Conservation (phyloP, 2,113 vertebrate species). For the Cairina moschata region DNA sequence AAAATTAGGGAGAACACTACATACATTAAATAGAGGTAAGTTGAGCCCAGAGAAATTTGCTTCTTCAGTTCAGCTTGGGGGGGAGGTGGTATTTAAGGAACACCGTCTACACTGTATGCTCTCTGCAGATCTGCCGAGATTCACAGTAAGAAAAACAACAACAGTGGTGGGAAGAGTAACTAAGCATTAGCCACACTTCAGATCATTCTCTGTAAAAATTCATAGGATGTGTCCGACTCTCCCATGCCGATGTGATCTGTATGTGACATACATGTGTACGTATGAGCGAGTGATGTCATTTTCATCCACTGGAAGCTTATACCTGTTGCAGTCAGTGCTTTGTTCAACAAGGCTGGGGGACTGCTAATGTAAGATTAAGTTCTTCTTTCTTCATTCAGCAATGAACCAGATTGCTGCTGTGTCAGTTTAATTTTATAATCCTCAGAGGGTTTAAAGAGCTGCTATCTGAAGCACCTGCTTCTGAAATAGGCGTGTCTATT, state of each 20-base stretch:
- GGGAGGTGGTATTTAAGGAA: neutral
- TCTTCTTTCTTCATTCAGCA: conserved; percentile 53
- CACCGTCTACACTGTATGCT: neutral
- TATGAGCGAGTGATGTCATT: neutral
- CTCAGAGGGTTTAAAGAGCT: conserved; percentile 36
- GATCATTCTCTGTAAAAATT: neutral
- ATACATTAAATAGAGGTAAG: conserved; percentile 41
- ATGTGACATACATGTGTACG: neutral
- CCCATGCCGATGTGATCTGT: neutral
- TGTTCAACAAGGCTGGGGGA: conserved; percentile 65
- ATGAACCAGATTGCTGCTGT: conserved; percentile 67
- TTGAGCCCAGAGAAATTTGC: neutral
- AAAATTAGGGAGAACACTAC: neutral
- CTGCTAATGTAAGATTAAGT: conserved; percentile 20
- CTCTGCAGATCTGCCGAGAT: neutral
- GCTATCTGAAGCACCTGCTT: conserved; percentile 64
- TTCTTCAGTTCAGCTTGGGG: neutral
- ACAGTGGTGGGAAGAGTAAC: neutral
- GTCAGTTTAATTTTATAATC: conserved; percentile 41
- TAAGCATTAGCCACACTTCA: neutral
- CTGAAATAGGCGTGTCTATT: conserved; percentile 16
- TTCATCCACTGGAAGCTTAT: conserved; percentile 23
- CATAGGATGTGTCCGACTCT: neutral
- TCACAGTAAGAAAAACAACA: conserved; percentile 24
- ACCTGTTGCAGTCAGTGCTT: conserved; percentile 55